phyloP scores from a whole-genome alignment of 2,888 invertebrate genomes.

The Bimastos eiseni region DNA sequence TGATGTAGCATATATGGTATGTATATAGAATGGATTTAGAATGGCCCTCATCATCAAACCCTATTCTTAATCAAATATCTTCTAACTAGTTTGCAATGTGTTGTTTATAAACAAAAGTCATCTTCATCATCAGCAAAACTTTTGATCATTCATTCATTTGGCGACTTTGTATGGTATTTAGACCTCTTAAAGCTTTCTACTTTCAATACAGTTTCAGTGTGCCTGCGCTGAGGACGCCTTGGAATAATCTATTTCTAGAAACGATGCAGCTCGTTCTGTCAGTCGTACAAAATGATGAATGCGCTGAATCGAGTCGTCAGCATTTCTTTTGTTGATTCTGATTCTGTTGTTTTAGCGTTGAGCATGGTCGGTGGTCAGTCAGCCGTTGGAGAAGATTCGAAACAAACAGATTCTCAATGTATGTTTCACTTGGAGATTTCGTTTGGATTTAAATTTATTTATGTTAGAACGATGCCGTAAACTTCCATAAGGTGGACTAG shows the following conservation, averaged over 20 bases:
- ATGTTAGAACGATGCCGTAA: neutral
- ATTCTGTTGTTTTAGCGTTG: neutral
- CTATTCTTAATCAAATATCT: no score
- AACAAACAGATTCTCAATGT: constrained; percentile 3
- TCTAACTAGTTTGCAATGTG: no score
- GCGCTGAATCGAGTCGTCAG: neutral
- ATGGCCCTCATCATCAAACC: no score
- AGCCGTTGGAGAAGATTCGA: constrained; percentile 14
- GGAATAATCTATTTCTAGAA: no score
- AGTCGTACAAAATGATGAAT: neutral
- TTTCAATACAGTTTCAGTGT: neutral
- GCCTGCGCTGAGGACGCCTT: no score
- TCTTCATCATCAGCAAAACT: no score
- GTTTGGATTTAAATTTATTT: neutral
- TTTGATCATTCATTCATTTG: neutral
- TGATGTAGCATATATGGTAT: no score
- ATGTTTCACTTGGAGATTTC: neutral
- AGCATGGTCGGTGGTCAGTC: constrained; percentile 20
- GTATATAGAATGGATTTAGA: no score
- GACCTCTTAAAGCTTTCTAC: neutral
- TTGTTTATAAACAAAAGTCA: no score
- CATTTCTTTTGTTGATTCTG: neutral
- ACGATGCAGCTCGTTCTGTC: neutral
- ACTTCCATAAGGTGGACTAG: no score
- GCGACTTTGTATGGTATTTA: neutral